Base-by-base conservation (phyloP, 1,140 invertebrate species). In the Lamellibrachia luymesi region DNA sequence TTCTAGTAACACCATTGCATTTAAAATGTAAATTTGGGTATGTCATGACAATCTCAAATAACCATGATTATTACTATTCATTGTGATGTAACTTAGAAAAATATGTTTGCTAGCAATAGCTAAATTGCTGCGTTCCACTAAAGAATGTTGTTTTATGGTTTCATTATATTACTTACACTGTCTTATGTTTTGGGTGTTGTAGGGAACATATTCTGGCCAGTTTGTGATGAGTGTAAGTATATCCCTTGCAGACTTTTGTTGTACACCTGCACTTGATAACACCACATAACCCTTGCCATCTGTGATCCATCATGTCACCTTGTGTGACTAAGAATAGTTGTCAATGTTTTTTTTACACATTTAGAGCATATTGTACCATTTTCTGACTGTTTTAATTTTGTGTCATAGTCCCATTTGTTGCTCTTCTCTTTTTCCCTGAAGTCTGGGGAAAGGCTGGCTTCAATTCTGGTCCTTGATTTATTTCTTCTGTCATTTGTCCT, bases 171-270 rank as follows among this genome's bases (percentile, higher is more conserved):
- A 80, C 25, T 80, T 80, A 22, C 64, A 80, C 17, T 22, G 17
- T 80, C 25, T 17, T 80, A 80, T 80, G 13, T 80, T 80, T 80
- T 80, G 52, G 6, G 17, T 56, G 6, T 56, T 56, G 64, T 17
- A 80, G 64, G 64, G 96, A n/a, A 97, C 97, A 13, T 97, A 97
- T 95, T 96, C 97, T 92, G 97, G 97, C 92, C 97, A 97, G 95
- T 97, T 97, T 96, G 97, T 96, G 6, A 97, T 97, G 97, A 97
- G 97, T 95, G 96, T 96, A 94, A 94, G 94, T 93, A 1, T 38
- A 38, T 38, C 93, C 27, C 52, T 90, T 90, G 89, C 17, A 90
- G 89, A 38, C 38, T 38, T 38, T 38, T 38, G 38, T 38, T 38
- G 38, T 38, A 38, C 38, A 38, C 38, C 38, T 38, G 38, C 38